Conservation (phyloP, 2,797 vertebrate genomes). For the Galaxias olidus region DNA sequence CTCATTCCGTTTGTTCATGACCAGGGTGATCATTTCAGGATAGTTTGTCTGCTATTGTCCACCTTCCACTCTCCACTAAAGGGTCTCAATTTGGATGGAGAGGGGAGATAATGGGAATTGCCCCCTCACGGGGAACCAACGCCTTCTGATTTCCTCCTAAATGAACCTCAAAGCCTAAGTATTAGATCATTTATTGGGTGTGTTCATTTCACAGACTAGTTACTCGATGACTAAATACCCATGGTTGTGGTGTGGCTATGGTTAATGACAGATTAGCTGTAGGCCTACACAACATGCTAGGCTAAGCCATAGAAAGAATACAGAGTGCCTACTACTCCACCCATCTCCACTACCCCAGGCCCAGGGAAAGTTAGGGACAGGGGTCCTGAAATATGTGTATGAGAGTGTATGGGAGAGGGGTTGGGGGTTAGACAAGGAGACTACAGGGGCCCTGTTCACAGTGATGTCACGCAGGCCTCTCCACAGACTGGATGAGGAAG, state of each 20-base stretch:
- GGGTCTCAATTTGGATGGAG: conserved; percentile 11
- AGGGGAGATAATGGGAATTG: conserved; percentile 12
- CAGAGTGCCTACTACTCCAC: no score
- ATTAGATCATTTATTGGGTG: no score
- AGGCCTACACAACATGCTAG: no score
- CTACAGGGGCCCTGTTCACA: conserved; percentile 54
- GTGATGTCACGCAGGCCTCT: conserved; percentile 76
- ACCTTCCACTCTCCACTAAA: conserved; percentile 14
- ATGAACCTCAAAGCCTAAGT: no score
- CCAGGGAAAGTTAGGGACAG: not conserved
- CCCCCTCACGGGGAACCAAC: not conserved
- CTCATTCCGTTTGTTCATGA: conserved; percentile 40
- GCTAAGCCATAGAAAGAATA: no score
- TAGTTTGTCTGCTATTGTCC: conserved; percentile 39
- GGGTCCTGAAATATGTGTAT: not conserved
- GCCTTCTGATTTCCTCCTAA: no score
- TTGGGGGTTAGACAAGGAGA: conserved; percentile 28
- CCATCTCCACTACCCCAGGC: no score
- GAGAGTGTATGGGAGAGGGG: conserved; percentile 17
- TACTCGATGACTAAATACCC: no score
- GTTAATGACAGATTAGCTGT: no score
- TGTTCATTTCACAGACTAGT: no score
- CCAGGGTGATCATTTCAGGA: conserved; percentile 44
- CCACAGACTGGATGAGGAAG: conserved; percentile 74
- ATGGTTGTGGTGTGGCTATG: no score